Percentiles rank a stretch among this genome's conserved stretches.
These are phyloP conservation scores for Aplidium turbinatum DNA, from an alignment of 23 tunicate species.

Conservation along the genomic window DNA sequence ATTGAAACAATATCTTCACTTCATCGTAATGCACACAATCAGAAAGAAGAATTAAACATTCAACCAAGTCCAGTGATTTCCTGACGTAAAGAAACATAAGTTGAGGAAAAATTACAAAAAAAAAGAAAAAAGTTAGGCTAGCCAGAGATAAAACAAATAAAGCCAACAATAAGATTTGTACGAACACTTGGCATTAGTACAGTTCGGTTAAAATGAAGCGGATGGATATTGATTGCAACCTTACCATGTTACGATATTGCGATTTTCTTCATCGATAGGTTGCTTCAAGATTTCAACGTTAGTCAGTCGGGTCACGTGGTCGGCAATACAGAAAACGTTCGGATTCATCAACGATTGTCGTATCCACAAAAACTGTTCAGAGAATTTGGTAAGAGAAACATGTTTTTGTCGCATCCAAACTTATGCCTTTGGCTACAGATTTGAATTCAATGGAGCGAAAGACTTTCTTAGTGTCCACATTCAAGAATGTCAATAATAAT, in stretches of 20 bases:
- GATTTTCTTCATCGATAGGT: conserved; percentile 90
- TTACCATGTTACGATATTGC: too few relatives aligned
- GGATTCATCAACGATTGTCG: conserved; percentile 48
- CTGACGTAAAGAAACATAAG: conserved; percentile 16
- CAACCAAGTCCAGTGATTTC: conserved; percentile 84
- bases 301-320: conserved; percentile 29
- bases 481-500: background rate
- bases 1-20: conserved; percentile 54
- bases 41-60: conserved; percentile 62
- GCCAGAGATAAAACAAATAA: background rate
- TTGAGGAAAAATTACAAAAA: too few relatives aligned
- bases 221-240: too few relatives aligned
- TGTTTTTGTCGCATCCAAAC: too few relatives aligned
- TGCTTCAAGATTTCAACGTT: conserved; percentile 69
- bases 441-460: too few relatives aligned
- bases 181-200: too few relatives aligned
- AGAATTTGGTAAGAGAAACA: too few relatives aligned
- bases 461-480: too few relatives aligned
- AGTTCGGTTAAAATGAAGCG: too few relatives aligned
- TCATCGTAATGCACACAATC: conserved; percentile 54
- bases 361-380: conserved; percentile 71
- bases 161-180: too few relatives aligned
- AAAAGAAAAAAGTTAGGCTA: background rate
- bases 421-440: too few relatives aligned
- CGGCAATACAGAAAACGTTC: conserved; percentile 58